Evolutionary conservation across 2,797 vertebrate species (phyloP).

Genomic region (Hyperoplus lanceolatus): DNA sequence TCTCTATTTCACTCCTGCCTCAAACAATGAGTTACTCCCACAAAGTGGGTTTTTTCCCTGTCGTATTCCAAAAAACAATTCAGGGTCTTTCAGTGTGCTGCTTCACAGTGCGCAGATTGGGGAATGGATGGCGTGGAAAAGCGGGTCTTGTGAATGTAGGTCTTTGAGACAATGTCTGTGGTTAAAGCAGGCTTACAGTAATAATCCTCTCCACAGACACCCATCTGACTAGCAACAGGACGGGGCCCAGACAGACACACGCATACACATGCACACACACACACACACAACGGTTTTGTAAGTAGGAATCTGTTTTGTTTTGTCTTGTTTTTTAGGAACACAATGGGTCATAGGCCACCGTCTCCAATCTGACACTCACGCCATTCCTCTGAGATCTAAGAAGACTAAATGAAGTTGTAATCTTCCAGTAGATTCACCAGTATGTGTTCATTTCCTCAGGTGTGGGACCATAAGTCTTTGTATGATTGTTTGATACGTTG

Average conservation of each 20-base stretch:
- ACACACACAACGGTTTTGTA: conserved; percentile 44
- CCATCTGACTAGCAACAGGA: conserved; percentile 86
- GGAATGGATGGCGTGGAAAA: conserved; percentile 61
- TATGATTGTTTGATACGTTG: conserved; percentile 16
- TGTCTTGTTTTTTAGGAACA: conserved; percentile 54
- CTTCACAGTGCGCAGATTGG: conserved; percentile 35
- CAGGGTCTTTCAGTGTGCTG: conserved; percentile 21
- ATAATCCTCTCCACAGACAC: conserved; percentile 88
- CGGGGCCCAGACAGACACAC: conserved; percentile 72
- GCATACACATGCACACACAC: conserved; percentile 25
- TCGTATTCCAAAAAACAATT: conserved; percentile 24
- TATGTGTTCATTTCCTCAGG: conserved; percentile 49
- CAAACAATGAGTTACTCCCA: background rate
- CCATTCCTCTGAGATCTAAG: conserved; percentile 22
- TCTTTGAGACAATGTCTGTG: conserved; percentile 80
- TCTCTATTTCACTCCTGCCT: conserved; percentile 4
- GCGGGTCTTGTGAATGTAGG: conserved; percentile 86
- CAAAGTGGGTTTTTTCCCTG: conserved; percentile 28
- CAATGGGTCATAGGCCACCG: conserved; percentile 45
- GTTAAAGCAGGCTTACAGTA: conserved; percentile 86
- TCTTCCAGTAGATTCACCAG: conserved; percentile 45
- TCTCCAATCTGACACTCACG: conserved; percentile 18
- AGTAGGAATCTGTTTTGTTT: conserved; percentile 62
- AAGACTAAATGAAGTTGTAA: conserved; percentile 25
- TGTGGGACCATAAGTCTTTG: conserved; percentile 48